A percentile compares a stretch with the other conserved stretches of the same genome.
Evolutionary conservation across 2,888 invertebrate genomes (phyloP).

Genomic region (Acrobasis suavella): DNA sequence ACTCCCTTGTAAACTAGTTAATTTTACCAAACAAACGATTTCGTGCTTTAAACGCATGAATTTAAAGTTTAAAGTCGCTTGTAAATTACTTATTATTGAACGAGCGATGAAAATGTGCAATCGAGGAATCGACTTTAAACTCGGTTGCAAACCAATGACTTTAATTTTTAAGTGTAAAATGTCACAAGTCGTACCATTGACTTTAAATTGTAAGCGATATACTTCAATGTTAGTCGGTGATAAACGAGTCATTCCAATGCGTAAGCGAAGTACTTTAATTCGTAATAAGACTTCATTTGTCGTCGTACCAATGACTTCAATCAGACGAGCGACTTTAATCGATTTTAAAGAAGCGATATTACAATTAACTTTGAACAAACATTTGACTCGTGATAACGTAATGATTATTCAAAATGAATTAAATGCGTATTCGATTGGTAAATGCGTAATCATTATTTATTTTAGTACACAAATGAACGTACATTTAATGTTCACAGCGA

Average conservation of each 20-base stretch:
- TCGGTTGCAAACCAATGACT: neutral
- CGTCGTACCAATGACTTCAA: slow-evolving; percentile 1
- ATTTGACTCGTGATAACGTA: neutral
- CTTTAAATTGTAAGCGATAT: neutral
- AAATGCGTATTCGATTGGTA: neutral
- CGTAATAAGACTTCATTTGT: slow-evolving; percentile 6
- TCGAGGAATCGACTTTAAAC: neutral
- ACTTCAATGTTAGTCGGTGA: too few relatives aligned
- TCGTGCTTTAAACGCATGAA: neutral
- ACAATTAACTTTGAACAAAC: neutral
- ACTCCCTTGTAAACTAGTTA: neutral
- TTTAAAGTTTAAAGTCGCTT: neutral
- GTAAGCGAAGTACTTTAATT: slow-evolving; percentile 8
- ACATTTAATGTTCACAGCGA: slow-evolving; percentile 11
- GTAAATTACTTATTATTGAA: neutral
- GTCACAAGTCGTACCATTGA: neutral
- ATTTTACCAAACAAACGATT: neutral
- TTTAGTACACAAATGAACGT: slow-evolving; percentile 11
- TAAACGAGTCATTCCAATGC: neutral
- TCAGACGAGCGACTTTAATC: neutral
- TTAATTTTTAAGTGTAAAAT: neutral
- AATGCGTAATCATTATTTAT: slow-evolving; percentile 1
- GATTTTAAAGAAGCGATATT: neutral
- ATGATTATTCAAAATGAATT: neutral
- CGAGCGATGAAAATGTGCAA: neutral